phyloP scores from a whole-genome alignment of 2,888 invertebrate species.

The Blera fallax region DNA sequence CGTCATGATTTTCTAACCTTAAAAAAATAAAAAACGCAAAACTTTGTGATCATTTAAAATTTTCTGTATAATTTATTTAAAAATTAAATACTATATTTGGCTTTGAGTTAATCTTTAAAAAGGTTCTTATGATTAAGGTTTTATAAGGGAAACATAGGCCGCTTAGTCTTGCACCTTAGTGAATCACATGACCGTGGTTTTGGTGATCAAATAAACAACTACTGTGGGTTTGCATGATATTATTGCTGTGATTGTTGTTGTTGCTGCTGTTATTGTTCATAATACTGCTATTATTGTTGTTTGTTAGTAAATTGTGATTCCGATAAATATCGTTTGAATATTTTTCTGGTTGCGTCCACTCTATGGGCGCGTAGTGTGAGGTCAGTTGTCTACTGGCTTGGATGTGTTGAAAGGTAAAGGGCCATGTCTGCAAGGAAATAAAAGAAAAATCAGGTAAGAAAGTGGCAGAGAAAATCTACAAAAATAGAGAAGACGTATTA shows the following conservation, averaged over 20 bases:
- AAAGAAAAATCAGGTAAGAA: background rate
- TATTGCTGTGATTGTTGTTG: conserved; percentile 15
- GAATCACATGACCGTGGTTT: conserved; percentile 60
- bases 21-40: background rate
- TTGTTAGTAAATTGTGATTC: conserved; percentile 47
- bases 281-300: conserved; percentile 46
- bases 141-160: background rate
- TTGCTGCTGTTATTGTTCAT: conserved; percentile 41
- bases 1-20: background rate
- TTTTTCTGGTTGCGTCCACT: conserved; percentile 63
- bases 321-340: conserved; percentile 57
- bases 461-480: no score
- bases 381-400: conserved; percentile 58
- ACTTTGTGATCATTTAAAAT: background rate
- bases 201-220: conserved; percentile 54
- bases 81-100: conserved; percentile 68
- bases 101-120: conserved; percentile 21
- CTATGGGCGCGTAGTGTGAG: conserved; percentile 51
- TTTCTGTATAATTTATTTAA: conserved; percentile 47
- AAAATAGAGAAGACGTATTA: no score
- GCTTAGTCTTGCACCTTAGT: conserved; percentile 3
- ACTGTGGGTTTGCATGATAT: conserved; percentile 39
- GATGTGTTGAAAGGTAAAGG: conserved; percentile 88
- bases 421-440: conserved; percentile 88
- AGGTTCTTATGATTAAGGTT: background rate